Percentiles rank a stretch among this genome's conserved stretches.
Conservation (phyloP, 2,797 vertebrate species). For the Ficedula albicollis region DNA sequence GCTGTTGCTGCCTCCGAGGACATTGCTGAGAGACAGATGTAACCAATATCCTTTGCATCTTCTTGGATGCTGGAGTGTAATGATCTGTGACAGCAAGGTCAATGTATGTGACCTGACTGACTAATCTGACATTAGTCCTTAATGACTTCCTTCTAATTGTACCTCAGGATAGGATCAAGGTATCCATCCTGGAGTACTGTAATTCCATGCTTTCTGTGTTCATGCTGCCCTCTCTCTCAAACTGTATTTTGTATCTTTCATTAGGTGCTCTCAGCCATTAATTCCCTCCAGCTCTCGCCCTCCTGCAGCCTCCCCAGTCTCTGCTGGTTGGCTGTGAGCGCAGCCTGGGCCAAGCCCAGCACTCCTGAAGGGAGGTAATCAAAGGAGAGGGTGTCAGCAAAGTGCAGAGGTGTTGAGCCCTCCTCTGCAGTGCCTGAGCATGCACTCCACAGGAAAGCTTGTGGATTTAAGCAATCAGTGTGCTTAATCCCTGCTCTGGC, state of each 20-base stretch:
- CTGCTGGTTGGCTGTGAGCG: not conserved
- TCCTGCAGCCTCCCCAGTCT: accelerated
- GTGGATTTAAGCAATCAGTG: not conserved
- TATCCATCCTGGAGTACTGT: not conserved
- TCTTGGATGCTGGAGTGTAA: not conserved
- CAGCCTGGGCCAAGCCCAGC: not conserved
- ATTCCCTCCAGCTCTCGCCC: not conserved
- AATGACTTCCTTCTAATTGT: not conserved
- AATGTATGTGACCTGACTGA: accelerated
- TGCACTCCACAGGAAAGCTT: not conserved
- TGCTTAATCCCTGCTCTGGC: not conserved
- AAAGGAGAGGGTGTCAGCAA: not conserved
- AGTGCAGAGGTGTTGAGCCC: not conserved
- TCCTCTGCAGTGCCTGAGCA: not conserved
- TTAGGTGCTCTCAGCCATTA: not conserved
- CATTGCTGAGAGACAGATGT: not conserved
- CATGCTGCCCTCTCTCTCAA: not conserved
- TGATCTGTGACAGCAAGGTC: not conserved
- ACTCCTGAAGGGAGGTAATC: not conserved
- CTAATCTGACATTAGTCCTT: not conserved
- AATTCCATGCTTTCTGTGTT: not conserved
- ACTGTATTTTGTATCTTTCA: not conserved
- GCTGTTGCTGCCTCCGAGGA: not conserved
- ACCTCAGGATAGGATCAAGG: not conserved
- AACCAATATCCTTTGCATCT: not conserved